Evolutionary conservation across 2,113 vertebrate species (phyloP).

Genomic region (Platichthys flesus): DNA sequence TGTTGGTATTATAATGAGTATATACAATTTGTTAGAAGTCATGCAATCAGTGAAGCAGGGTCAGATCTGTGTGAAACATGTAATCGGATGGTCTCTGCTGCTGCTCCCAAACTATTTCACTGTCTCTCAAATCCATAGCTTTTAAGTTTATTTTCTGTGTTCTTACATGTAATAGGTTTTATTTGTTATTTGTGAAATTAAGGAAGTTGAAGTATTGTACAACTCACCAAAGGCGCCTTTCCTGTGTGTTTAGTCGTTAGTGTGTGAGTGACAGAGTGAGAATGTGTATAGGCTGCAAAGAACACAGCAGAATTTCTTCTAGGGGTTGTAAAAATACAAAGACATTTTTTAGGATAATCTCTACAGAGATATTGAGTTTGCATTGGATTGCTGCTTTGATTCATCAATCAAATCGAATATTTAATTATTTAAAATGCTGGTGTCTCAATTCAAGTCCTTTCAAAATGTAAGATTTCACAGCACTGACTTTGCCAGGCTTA

Average conservation of each 20-base stretch:
- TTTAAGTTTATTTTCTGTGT: neutral
- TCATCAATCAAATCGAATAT: slow-evolving; percentile 26
- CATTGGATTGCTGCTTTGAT: slow-evolving; percentile 28
- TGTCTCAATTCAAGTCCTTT: slow-evolving; percentile 1
- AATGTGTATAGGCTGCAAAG: neutral
- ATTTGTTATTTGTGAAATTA: slow-evolving; percentile 18
- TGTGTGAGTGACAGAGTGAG: neutral
- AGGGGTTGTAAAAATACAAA: neutral
- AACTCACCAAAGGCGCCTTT: slow-evolving; percentile 34
- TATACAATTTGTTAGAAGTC: slow-evolving; percentile 16
- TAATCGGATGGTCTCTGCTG: neutral
- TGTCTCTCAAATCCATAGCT: slow-evolving; percentile 2
- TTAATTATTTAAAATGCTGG: slow-evolving; percentile 10
- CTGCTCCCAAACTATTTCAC: neutral
- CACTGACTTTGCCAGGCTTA: slow-evolving; percentile 19
- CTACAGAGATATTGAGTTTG: neutral
- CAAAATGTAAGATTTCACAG: slow-evolving; percentile 2
- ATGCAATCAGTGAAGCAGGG: slow-evolving; percentile 5
- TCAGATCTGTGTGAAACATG: slow-evolving; percentile 6
- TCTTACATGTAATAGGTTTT: neutral
- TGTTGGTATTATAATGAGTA: neutral
- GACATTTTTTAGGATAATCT: slow-evolving; percentile 6
- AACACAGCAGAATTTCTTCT: neutral
- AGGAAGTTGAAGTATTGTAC: slow-evolving; percentile 2
- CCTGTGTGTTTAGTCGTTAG: neutral